Percentiles rank a stretch among this genome's conserved stretches.
Evolutionary conservation across 2,113 vertebrate species (phyloP).

Genomic region (Micronycteris hirsuta): DNA sequence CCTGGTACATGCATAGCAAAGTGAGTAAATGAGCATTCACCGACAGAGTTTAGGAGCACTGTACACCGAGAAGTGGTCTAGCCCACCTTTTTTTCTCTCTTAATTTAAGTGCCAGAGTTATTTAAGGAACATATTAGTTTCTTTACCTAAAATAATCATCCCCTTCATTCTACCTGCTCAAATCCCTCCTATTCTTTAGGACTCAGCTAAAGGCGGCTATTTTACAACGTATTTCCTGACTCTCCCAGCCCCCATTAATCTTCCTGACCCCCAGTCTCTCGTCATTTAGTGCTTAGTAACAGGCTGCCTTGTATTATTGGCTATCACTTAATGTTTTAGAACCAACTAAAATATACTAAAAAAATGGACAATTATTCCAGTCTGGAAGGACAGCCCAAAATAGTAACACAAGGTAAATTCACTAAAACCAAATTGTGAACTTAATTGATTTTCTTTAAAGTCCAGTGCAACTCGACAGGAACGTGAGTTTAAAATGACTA

Average conservation of each 20-base stretch:
- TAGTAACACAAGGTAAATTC: not conserved
- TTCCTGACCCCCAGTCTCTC: not conserved
- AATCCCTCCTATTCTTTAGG: not conserved
- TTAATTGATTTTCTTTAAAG: not conserved
- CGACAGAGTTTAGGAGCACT: not conserved
- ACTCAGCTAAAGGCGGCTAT: not conserved
- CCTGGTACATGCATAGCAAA: not conserved
- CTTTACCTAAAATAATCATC: not conserved
- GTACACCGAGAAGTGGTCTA: not conserved
- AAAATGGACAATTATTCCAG: not conserved
- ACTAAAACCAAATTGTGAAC: not conserved
- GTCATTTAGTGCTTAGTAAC: not conserved
- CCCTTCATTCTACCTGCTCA: not conserved
- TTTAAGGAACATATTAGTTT: not conserved
- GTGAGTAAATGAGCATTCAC: not conserved
- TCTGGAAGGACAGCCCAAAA: not conserved
- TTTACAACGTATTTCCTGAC: not conserved
- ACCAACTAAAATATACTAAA: not conserved
- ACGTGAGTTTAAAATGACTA: not conserved
- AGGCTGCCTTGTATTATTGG: not conserved
- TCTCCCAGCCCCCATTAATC: not conserved
- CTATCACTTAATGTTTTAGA: not conserved
- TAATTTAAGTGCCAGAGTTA: not conserved
- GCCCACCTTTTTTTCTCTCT: not conserved
- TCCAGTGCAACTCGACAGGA: not conserved